phyloP scores from a whole-genome alignment of 2,888 invertebrate species.

The Epinotia brunnichana region DNA sequence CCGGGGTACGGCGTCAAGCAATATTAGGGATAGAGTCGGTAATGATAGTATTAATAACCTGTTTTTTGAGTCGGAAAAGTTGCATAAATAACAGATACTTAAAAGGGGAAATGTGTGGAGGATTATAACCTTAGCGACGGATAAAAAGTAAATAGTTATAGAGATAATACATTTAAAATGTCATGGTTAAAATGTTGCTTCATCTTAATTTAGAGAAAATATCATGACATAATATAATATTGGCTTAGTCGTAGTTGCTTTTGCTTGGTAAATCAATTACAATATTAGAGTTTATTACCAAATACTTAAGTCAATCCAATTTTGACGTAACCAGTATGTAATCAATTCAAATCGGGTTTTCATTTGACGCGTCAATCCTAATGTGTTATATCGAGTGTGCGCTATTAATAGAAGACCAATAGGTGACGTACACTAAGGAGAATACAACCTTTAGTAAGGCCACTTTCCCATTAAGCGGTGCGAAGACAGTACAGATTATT shows the following conservation, averaged over 20 bases:
- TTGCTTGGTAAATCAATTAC: too few relatives aligned
- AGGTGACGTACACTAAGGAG: neutral
- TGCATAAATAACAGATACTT: too few relatives aligned
- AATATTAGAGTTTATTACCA: too few relatives aligned
- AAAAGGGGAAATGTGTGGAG: neutral
- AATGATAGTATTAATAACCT: neutral
- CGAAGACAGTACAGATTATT: too few relatives aligned
- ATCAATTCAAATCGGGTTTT: neutral
- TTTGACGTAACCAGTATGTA: neutral
- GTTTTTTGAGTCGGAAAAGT: neutral
- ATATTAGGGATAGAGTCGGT: conserved; percentile 8
- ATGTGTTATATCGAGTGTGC: neutral
- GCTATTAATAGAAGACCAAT: neutral
- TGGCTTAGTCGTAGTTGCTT: too few relatives aligned
- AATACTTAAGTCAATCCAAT: neutral
- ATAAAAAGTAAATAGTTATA: too few relatives aligned
- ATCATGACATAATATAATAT: too few relatives aligned
- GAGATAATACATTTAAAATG: too few relatives aligned
- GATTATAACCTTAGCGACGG: too few relatives aligned
- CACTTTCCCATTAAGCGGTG: too few relatives aligned
- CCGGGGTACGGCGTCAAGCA: neutral
- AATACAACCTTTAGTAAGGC: neutral
- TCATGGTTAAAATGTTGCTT: too few relatives aligned
- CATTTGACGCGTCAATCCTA: neutral
- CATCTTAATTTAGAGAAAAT: too few relatives aligned